Base-by-base conservation (phyloP, 2,113 vertebrate species). In the Enhydra lutris region DNA sequence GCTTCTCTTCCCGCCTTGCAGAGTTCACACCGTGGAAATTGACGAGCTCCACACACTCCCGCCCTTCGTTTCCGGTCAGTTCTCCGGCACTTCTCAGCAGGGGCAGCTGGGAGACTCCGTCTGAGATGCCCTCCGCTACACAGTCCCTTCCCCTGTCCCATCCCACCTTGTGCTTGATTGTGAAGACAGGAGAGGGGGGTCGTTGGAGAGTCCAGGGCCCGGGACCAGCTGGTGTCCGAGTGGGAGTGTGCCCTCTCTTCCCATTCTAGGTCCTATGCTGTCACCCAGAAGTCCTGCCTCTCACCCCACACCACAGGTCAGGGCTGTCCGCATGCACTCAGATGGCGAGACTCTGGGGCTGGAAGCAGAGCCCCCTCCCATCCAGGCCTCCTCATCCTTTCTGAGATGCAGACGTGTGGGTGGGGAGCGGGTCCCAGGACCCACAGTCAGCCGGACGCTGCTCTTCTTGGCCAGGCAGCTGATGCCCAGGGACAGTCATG, bases 381-480 rank as follows among this genome's bases (percentile, higher is more conserved):
- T 31, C 12, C 18, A 47, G 39, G 57, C 23, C 39, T 81, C 39
- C 42, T 59, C n/a, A 14, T 29, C 18, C 83, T 39, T 42, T 57
- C 82, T 26, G 47, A 67, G 73, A n/a, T 2, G 26, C 6, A 24
- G 42, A 26, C 12, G 1, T 14, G 21, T 39, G 39, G 61, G 20
- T 2, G 24, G 36, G 47, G 50, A n/a, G 26, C 21, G 45, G 55
- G 31, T 81, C 29, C n/a, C 89, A n/a, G 63, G 50, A 24, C 39
- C 50, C 4, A 18, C 0, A 3, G 31, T 26, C 65, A 73, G 65
- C 50, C 26, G 0, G 17, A 20, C 21, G 1, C 23, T 20, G 20
- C 34, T 36, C 39, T 39, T 71, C 63, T 31, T 14, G 55, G 52
- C 50, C 42, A 39, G 42, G 76, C 31, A 61, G 63, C 76, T 31